Evolutionary conservation across 2,797 vertebrate genomes (phyloP).

Genomic region (Aselliscus stoliczkanus): DNA sequence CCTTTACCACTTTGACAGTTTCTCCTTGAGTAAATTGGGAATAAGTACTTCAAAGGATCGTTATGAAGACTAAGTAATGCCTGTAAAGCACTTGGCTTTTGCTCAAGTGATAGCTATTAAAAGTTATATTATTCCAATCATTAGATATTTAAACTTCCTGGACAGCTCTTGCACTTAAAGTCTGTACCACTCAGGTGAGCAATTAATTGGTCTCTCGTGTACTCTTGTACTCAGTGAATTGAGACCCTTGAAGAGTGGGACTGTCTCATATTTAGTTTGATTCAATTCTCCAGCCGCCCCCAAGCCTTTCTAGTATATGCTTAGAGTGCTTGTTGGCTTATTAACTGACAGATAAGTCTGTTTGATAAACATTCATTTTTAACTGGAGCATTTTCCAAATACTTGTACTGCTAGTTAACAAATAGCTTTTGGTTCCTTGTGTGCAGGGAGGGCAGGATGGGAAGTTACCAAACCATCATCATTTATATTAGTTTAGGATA

Average conservation of each 20-base stretch:
- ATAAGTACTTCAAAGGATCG: constrained; percentile 54
- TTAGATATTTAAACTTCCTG: constrained; percentile 58
- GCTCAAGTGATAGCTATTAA: constrained; percentile 59
- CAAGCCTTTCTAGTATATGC: background rate
- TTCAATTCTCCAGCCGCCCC: background rate
- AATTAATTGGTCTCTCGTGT: constrained; percentile 43
- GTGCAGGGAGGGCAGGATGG: background rate
- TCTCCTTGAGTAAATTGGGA: constrained; percentile 63
- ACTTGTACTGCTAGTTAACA: constrained; percentile 25
- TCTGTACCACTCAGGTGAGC: constrained; percentile 32
- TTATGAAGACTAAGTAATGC: constrained; percentile 57
- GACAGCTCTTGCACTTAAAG: constrained; percentile 39
- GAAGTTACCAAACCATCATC: background rate
- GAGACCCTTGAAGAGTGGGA: constrained; percentile 35
- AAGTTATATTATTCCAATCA: constrained; percentile 62
- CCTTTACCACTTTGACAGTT: constrained; percentile 58
- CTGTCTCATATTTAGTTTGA: constrained; percentile 33
- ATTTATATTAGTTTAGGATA: constrained; percentile 1
- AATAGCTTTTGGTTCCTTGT: background rate
- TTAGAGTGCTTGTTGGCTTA: constrained; percentile 25
- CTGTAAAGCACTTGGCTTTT: constrained; percentile 56
- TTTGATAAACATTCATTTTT: constrained; percentile 46
- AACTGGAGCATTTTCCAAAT: constrained; percentile 24
- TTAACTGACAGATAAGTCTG: background rate
- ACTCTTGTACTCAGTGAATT: constrained; percentile 14